Conservation (phyloP, 2,113 vertebrate species). For the Coturnix japonica region DNA sequence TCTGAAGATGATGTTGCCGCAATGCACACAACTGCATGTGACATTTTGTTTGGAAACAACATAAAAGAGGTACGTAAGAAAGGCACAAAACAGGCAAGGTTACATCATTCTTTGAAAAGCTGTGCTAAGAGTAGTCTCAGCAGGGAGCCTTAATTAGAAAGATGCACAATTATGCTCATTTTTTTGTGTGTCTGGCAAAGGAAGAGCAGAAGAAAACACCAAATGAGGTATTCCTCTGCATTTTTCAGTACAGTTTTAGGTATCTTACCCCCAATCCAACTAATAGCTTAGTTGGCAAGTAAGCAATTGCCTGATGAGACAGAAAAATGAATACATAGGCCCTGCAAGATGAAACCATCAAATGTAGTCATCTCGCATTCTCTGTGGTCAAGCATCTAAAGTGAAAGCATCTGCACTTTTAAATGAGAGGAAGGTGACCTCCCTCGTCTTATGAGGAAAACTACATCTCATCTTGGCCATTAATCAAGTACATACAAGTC, state of each 20-base stretch:
- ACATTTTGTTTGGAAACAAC: not conserved
- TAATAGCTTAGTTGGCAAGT: fast-evolving
- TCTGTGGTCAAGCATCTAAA: fast-evolving
- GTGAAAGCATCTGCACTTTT: fast-evolving
- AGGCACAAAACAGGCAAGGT: fast-evolving
- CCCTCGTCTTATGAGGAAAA: fast-evolving
- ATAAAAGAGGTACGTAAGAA: fast-evolving
- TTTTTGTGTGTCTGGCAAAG: not conserved
- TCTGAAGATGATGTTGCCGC: fast-evolving
- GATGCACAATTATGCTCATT: not conserved
- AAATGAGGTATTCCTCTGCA: not conserved
- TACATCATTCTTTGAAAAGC: not conserved
- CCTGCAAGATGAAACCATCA: not conserved
- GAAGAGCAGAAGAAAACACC: not conserved
- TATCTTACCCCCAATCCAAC: not conserved
- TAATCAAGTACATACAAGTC: fast-evolving
- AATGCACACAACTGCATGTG: fast-evolving
- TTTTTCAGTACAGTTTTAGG: fast-evolving
- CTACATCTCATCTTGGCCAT: fast-evolving
- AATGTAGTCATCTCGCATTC: not conserved
- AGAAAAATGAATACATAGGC: fast-evolving
- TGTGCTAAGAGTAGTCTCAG: not conserved
- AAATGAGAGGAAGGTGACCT: fast-evolving
- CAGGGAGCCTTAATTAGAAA: not conserved
- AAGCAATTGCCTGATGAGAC: not conserved